These are phyloP conservation scores for Psilopogon haemacephalus DNA, from an alignment of 2,113 vertebrate genomes.

Conservation along the genomic window DNA sequence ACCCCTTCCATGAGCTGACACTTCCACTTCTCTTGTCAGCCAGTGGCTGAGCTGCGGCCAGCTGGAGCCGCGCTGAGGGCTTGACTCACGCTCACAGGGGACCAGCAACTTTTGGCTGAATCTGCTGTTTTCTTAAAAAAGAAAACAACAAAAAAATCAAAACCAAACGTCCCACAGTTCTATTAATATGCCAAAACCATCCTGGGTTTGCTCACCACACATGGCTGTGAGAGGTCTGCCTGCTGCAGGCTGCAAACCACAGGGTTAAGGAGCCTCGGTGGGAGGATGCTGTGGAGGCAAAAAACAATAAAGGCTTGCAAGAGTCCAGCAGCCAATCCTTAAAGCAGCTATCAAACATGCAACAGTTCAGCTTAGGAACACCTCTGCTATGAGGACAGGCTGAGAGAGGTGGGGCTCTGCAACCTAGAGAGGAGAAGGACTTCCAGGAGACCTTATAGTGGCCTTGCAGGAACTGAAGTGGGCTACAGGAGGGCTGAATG, in stretches of 20 bases:
- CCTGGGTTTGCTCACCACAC: background rate
- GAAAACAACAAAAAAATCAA: no score
- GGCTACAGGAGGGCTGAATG: no score
- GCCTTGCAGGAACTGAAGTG: no score
- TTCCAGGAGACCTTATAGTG: no score
- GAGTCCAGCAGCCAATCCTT: background rate
- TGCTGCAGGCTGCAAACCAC: background rate
- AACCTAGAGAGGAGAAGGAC: no score
- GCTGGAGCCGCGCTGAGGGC: background rate
- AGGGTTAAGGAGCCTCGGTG: background rate
- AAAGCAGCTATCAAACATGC: background rate
- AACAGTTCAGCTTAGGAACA: background rate
- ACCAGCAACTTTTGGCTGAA: background rate
- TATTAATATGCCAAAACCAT: background rate
- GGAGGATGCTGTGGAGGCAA: background rate
- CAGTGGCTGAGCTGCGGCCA: background rate
- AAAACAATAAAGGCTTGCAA: background rate
- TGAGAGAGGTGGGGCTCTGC: rapidly evolving
- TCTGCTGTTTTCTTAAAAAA: background rate
- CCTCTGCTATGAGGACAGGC: no score
- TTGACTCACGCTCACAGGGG: background rate
- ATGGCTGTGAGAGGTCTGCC: background rate
- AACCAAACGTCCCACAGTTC: background rate
- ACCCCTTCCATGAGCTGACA: background rate
- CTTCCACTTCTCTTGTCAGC: background rate